Evolutionary conservation across 37 sponge, comb jelly and placozoan species (phyloP).

Genomic region (Aplysina aerophoba): DNA sequence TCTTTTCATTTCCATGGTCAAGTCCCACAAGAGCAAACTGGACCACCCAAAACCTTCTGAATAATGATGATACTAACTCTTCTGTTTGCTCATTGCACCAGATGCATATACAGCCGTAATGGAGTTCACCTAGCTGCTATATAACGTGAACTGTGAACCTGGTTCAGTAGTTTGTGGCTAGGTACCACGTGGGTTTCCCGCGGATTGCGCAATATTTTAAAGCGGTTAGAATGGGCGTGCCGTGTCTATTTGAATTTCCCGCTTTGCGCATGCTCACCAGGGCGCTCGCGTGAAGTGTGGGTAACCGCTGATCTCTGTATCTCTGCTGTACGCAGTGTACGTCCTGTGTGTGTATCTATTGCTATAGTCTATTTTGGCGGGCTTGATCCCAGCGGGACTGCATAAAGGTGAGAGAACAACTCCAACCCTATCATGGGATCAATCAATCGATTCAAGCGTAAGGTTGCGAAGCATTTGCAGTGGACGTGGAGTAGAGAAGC

Average conservation of each 20-base stretch:
- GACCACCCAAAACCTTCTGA: conserved; percentile 87
- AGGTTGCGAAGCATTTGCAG: background rate
- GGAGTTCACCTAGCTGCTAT: too few species aligned
- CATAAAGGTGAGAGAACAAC: conserved; percentile 20
- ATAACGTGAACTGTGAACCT: too few species aligned
- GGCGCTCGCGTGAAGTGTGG: conserved; percentile 6
- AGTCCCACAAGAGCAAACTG: conserved; percentile 92
- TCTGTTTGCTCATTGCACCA: too few species aligned
- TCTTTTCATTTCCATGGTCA: conserved; percentile 91
- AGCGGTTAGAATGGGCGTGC: too few species aligned
- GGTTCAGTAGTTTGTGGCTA: too few species aligned
- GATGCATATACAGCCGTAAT: too few species aligned
- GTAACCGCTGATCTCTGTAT: conserved; percentile 19
- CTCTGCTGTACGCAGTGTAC: conserved; percentile 16
- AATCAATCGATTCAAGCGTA: background rate
- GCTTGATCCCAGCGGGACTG: conserved; percentile 11
- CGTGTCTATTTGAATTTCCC: conserved; percentile 13
- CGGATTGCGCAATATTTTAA: too few species aligned
- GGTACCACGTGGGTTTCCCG: too few species aligned
- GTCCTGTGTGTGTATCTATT: too few species aligned
- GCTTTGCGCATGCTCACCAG: conserved; percentile 35
- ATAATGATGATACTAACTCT: too few species aligned
- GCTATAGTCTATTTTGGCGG: conserved; percentile 41
- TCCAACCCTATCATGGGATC: background rate
- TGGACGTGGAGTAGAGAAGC: background rate